Evolutionary conservation across 2,888 invertebrate species (phyloP).

Genomic region (Bimastos eiseni): DNA sequence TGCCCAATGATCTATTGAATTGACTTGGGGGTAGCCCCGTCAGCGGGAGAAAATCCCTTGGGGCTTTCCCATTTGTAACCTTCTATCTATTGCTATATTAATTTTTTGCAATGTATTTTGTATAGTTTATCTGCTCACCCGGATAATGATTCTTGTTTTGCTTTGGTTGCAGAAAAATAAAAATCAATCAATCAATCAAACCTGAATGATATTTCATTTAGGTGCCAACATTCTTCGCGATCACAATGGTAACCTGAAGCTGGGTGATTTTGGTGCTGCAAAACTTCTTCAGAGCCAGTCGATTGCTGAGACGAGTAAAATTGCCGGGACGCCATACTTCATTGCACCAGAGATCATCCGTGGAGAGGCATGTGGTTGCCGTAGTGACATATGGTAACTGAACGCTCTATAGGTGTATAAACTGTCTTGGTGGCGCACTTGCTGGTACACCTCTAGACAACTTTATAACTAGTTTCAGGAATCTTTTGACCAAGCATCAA

Average conservation of each 20-base stretch:
- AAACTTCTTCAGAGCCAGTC: conserved; percentile 61
- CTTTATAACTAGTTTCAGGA: background rate
- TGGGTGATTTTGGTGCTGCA: conserved; percentile 65
- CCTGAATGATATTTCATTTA: conserved; percentile 40
- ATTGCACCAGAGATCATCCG: conserved; percentile 63
- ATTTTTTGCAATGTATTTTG: too few species aligned
- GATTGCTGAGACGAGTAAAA: conserved; percentile 48
- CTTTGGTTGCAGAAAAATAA: too few species aligned
- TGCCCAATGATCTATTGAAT: too few species aligned
- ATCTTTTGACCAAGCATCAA: background rate
- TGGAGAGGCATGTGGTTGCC: conserved; percentile 60
- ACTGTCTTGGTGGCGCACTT: background rate
- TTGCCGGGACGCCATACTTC: conserved; percentile 62
- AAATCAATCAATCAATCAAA: too few species aligned
- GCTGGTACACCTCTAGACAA: background rate
- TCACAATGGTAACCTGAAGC: conserved; percentile 62
- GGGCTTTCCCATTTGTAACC: too few species aligned
- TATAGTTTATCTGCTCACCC: too few species aligned
- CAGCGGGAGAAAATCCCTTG: too few species aligned
- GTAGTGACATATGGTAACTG: conserved; percentile 61
- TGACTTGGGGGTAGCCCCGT: too few species aligned
- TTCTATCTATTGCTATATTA: too few species aligned
- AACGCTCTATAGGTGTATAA: background rate
- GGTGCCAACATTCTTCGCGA: conserved; percentile 64
- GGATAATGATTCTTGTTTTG: too few species aligned